Base-by-base conservation (phyloP, 1,140 invertebrate species). In the Ostrea denselamellosa region DNA sequence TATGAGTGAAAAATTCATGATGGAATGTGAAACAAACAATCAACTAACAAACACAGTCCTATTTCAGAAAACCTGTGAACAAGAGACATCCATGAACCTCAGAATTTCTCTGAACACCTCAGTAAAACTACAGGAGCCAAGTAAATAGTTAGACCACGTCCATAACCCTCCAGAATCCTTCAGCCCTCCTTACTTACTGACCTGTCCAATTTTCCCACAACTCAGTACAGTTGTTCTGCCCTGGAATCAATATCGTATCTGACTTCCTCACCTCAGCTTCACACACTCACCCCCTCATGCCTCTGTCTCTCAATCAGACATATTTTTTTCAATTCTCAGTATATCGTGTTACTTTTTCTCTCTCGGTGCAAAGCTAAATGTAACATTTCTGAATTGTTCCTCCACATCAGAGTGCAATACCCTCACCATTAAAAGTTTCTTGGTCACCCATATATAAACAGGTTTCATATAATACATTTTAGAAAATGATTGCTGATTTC, bases 251-350 rank as follows among this genome's bases (percentile, higher is more conserved):
- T 28, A 25, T 25, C 25, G 28, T 34, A 77, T 77, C 28, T 28
- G 68, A 77, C 68, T 28, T 77, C 12, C 68, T 71, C 28, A 71
- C 65, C 10, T 28, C 68, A 28, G 22, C 68, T 77, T 14, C 17
- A 77, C 22, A 77, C 28, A 14, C 68, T 77, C 25, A 10, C 25
- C 28, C 68, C 28, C 68, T 62, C 17, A 62, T 62, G 56, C 56
- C 56, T 71, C 22, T 71, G 25, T 77, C 68, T 28, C 28, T 25
- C 28, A 77, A 8, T 77, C 68, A 10, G 28, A 77, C 68, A 25
- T 62, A 28, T 25, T 25, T 77, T 77, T 77, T 77, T 77, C 25
- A 77, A 28, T 77, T 77, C 68, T 77, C 68, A 77, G 68, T 25
- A 77, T 77, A 77, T 77, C 68, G 9, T 9, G 25, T 77, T 77